Percentiles rank a stretch among this genome's conserved stretches.
Evolutionary conservation across 2,888 invertebrate genomes (phyloP).

Genomic region (Scaptomyza flava): DNA sequence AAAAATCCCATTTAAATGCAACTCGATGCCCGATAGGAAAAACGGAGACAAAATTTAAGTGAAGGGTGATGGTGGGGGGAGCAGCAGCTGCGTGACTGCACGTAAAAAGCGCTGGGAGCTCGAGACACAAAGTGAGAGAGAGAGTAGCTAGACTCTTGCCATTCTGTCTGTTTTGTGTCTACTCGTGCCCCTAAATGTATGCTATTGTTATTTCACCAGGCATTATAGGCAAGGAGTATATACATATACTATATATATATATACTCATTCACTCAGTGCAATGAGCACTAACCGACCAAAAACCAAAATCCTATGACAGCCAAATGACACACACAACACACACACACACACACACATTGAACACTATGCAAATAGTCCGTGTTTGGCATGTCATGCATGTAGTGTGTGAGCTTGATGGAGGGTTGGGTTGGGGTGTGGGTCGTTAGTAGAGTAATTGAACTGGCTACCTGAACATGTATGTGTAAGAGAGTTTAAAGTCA

Average conservation of each 20-base stretch:
- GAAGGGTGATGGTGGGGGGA: rapidly evolving
- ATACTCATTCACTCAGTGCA: conserved; percentile 64
- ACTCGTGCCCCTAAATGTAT: conserved; percentile 70
- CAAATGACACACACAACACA: conserved; percentile 38
- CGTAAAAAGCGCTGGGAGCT: background rate
- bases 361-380: conserved; percentile 46
- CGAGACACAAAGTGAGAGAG: background rate
- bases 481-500: conserved; percentile 68
- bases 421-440: conserved; percentile 14
- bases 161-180: conserved; percentile 13
- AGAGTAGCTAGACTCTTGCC: conserved; percentile 13
- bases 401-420: conserved; percentile 26
- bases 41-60: background rate
- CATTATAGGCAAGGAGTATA: conserved; percentile 6
- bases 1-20: conserved; percentile 58
- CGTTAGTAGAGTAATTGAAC: conserved; percentile 68
- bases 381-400: conserved; percentile 65
- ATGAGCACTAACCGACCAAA: conserved; percentile 51
- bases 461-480: conserved; percentile 22
- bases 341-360: conserved; percentile 2
- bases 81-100: conserved; percentile 29
- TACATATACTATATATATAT: too few species aligned
- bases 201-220: conserved; percentile 66
- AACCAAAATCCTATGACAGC: conserved; percentile 42
- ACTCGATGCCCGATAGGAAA: conserved; percentile 23